Base-by-base conservation (phyloP, 2,797 vertebrate species). In the Acipenser oxyrinchus region DNA sequence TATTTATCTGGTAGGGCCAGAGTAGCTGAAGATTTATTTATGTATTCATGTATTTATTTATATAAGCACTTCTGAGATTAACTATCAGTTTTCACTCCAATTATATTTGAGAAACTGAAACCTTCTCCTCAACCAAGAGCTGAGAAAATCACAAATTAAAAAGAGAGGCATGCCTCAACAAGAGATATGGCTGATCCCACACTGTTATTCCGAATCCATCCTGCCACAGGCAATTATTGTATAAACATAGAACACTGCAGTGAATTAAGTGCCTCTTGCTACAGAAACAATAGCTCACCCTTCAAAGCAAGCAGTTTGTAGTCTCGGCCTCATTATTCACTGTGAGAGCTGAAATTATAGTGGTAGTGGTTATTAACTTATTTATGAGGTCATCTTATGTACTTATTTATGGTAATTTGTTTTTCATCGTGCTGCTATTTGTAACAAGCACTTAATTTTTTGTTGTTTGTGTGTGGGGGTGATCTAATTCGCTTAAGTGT, bases 51-150 rank as follows among this genome's bases (percentile, higher is more conserved):
- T 58, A 58, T 58, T 58, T 58, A 58, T 58, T 58, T 58, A 58
- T 58, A 58, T 13, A 58, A 58, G 55, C 55, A 11, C 55, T 13
- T 58, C 55, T 58, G 55, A 58, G 55, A 58, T 58, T 58, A 58
- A 58, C 12, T 58, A 58, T 58, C 55, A 58, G 55, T 58, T 58
- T 58, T 58, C 55, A 58, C 55, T 58, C 55, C 55, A 58, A 58
- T 58, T 58, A 58, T 58, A 13, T 58, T 58, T 13, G 55, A 58
- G 55, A 58, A 58, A 58, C 15, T 58, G 55, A 58, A 58, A 13
- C 55, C 55, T 58, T 58, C 55, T 58, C 10, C 55, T 58, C 10
- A 58, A 13, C 12, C 12, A 58, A 58, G 55, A 58, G 55, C 12
- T 58, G 55, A 58, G 55, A 58, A 58, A 58, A 58, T 58, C 15